Conservation (phyloP, 1,140 invertebrate species). For the Orchestia grillus region DNA sequence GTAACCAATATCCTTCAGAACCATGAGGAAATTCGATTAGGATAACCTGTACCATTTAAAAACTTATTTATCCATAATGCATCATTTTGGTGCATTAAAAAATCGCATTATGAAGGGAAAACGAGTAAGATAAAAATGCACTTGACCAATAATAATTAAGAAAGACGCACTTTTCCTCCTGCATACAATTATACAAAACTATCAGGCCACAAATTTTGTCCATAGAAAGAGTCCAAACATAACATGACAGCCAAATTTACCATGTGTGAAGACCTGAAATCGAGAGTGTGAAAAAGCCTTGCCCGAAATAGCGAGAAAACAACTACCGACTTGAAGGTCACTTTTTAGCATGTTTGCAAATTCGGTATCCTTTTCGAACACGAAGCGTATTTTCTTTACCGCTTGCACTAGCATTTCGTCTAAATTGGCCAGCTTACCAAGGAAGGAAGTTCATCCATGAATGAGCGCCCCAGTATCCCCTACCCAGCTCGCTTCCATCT, state of each 20-base stretch:
- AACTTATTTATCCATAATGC: not conserved
- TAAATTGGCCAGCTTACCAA: not conserved
- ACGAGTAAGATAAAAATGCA: not conserved
- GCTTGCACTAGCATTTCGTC: not conserved
- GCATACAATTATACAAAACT: not conserved
- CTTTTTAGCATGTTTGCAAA: not conserved
- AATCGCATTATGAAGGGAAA: not conserved
- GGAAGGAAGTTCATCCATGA: not conserved
- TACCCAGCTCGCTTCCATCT: not conserved
- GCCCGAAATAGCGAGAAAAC: not conserved
- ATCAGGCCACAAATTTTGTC: not conserved
- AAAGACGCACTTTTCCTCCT: not conserved
- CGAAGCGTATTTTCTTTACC: not conserved
- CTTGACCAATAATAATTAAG: not conserved
- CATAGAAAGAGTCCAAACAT: not conserved
- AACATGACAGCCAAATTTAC: not conserved
- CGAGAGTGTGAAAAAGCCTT: no score
- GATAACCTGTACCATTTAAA: not conserved
- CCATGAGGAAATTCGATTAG: not conserved
- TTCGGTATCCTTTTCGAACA: not conserved
- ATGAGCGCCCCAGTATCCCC: not conserved
- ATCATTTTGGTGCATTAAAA: not conserved
- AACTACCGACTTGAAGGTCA: not conserved
- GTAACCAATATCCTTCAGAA: not conserved
- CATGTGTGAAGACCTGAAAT: no score